Base-by-base conservation (phyloP, 23 tunicate species). In the Trididemnum nubilum region DNA sequence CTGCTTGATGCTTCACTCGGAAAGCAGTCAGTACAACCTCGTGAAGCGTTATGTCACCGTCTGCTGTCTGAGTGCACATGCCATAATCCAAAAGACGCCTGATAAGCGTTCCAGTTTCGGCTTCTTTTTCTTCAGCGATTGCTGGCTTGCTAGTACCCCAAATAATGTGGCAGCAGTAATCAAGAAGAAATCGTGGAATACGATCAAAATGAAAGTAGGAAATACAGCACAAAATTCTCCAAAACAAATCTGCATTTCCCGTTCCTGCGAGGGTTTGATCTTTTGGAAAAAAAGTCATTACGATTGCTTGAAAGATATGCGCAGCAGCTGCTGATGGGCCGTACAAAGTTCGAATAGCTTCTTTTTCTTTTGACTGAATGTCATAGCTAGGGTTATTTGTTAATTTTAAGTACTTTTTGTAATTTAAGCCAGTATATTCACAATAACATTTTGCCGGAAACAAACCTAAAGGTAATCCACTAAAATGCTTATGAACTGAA, bases 301-400 rank as follows among this genome's bases (percentile, higher is more conserved):
- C 60, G 27, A 83, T 73, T 12, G 87, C 87, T 61, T 83, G 81
- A 35, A 73, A 83, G 21, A 58, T 22, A 58, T 78, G 82, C 39
- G n/a, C n/a, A n/a, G n/a, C n/a, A n/a, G 26, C 70, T 4, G 70
- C 82, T 2, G 7, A 28, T 28, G 29, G 73, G n/a, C 82, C 82
- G 30, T 26, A 78, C 12, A 58, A 73, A 9, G 26, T 32, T 2
- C 7, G 23, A 25, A 78, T 32, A 4, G 27, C 29, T 54, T 78
- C 22, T 7, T 2, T 25, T 29, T 78, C 73, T 4, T 58, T 28
- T 25, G 27, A 19, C 22, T n/a, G n/a, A n/a, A 27, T 3, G 18
- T 49, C 57, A 32, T 70, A 73, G 38, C 5, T 26, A 2, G 2
- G 36, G 3, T 78, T 36, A 25, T 58, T 26, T 4, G 31, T 5